Base-by-base conservation (phyloP, 2,797 vertebrate species). In the Myiothlypis chrysogaster region DNA sequence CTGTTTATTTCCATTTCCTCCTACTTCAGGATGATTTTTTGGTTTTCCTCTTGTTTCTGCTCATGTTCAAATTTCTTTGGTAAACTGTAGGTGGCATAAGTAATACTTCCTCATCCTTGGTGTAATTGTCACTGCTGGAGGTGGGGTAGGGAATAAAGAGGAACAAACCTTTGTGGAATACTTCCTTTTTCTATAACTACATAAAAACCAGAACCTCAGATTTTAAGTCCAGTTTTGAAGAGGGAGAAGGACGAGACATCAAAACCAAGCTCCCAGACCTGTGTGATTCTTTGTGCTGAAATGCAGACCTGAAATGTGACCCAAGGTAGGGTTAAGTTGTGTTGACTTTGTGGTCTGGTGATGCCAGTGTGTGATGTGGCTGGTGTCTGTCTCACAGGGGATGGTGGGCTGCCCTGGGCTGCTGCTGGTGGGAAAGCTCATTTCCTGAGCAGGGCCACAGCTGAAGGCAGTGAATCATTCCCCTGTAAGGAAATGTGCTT, bases 81-180 rank as follows among this genome's bases (percentile, higher is more conserved):
- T 85, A 87, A 94, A 85, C 83, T 93, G 87, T 92, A 92, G 89
- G 76, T 91, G 91, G 89, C 89, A 83, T 92, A 93, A 91, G 78
- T 53, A 92, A 78, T 57, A 44, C 69, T 91, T 85, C 87, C 65
- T 88, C 0, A 0, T 95, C 12, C 6, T 35, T 55, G 10, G 23
- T 80, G 83, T 72, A 77, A 56, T 87, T 80, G n/a, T 27, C 35
- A 8, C 57, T 65, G 63, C 68, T 86, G 85, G 79, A 83, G 61
- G 50, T 71, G 76, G 80, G 27, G 32, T 63, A 37, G 30, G 41
- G 50, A 92, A 83, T 85, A 70, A 57, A 49, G 59, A 87, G 43
- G 43, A 88, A 34, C 30, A 87, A 92, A 88, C 14, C 46, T 15
- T 10, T 27, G 27, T 41, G 34, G 34, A 75, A 84, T 69, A 78